phyloP scores from a whole-genome alignment of 35 echinoderm and acorn worm genomes.

The Stichopus chloronotus region DNA sequence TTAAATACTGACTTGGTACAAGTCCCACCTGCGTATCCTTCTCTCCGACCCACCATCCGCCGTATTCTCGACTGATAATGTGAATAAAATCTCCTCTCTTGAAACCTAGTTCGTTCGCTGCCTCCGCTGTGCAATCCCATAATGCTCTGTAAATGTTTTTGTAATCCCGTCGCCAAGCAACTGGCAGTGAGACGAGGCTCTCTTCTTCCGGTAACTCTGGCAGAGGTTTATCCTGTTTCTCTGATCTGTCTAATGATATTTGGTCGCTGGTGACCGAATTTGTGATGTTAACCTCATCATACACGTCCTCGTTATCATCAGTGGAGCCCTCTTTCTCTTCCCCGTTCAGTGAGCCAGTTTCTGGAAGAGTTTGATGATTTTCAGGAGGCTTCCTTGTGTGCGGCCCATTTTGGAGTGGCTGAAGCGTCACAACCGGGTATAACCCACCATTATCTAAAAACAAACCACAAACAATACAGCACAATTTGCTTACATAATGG shows the following conservation, averaged over 20 bases:
- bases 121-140: slow-evolving; percentile 78
- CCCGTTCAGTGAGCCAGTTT: background rate
- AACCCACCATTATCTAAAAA: background rate
- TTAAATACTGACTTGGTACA: slow-evolving; percentile 86
- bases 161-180: slow-evolving; percentile 89
- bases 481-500: too few species aligned
- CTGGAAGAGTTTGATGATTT: background rate
- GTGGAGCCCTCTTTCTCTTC: background rate
- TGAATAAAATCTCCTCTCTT: slow-evolving; percentile 88
- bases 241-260: background rate
- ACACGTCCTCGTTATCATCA: background rate
- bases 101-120: slow-evolving; percentile 76
- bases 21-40: slow-evolving; percentile 83
- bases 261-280: background rate
- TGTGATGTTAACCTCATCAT: slow-evolving; percentile 13
- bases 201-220: background rate
- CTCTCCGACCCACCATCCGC: slow-evolving; percentile 88
- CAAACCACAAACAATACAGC: too few species aligned
- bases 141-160: slow-evolving; percentile 83
- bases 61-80: slow-evolving; percentile 84
- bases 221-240: background rate
- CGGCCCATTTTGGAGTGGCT: background rate
- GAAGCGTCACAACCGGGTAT: background rate
- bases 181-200: background rate
- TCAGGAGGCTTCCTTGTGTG: background rate